phyloP scores from a whole-genome alignment of 2,888 invertebrate species.

The Ophonus ardosiacus region DNA sequence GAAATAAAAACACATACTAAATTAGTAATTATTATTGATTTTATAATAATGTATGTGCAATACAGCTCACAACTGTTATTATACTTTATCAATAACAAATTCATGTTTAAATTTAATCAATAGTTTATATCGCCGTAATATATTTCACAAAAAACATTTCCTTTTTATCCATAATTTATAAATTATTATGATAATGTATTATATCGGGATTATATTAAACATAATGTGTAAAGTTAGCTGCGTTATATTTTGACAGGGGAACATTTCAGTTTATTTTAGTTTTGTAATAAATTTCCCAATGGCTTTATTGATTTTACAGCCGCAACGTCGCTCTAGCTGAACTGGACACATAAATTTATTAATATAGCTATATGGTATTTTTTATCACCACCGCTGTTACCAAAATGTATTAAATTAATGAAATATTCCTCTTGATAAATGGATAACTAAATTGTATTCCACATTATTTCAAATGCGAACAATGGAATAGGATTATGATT shows the following conservation, averaged over 20 bases:
- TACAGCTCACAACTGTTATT: background rate
- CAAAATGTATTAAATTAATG: constrained; percentile 45
- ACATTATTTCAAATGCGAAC: constrained; percentile 16
- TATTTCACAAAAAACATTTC: background rate
- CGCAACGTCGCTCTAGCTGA: background rate
- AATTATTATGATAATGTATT: background rate
- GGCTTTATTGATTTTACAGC: constrained; percentile 41
- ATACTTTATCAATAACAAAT: background rate
- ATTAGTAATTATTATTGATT: constrained; percentile 13
- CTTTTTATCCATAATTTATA: background rate
- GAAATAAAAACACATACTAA: background rate
- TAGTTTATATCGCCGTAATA: background rate
- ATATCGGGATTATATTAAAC: background rate
- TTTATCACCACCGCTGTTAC: constrained; percentile 40
- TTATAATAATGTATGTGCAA: constrained; percentile 10
- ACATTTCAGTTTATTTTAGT: constrained; percentile 2
- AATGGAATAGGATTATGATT: background rate
- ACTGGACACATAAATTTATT: constrained; percentile 43
- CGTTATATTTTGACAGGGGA: background rate
- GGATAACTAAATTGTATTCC: constrained; percentile 9
- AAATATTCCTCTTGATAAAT: constrained; percentile 37
- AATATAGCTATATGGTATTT: constrained; percentile 11
- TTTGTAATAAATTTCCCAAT: constrained; percentile 14
- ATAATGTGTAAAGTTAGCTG: constrained; percentile 13
- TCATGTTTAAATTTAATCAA: background rate